Percentiles rank a stretch among this genome's conserved stretches.
phyloP scores from a whole-genome alignment of 1,140 invertebrate species.

The Aphis gossypii region DNA sequence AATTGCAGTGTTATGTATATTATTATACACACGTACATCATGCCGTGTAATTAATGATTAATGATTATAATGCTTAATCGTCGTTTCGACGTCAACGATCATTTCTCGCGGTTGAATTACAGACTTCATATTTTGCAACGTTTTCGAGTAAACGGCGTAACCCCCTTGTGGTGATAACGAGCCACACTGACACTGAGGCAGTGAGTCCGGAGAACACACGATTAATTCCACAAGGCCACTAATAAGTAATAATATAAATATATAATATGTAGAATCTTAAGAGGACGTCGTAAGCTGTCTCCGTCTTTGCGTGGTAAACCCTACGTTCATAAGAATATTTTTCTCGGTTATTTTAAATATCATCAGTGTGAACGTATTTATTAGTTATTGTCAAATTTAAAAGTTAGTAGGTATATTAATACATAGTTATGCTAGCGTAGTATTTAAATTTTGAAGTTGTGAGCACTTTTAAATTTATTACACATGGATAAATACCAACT shows the following conservation, averaged over 20 bases:
- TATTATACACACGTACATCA: neutral
- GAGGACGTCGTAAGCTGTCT: neutral
- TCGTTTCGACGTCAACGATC: neutral
- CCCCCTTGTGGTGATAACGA: neutral
- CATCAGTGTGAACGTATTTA: too few relatives aligned
- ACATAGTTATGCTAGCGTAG: too few relatives aligned
- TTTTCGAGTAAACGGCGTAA: neutral
- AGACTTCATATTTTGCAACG: neutral
- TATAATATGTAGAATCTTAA: neutral
- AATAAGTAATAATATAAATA: neutral
- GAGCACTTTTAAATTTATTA: too few relatives aligned
- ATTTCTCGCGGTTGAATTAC: neutral
- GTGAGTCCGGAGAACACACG: neutral
- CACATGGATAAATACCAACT: too few relatives aligned
- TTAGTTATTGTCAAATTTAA: too few relatives aligned
- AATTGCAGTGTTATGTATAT: neutral
- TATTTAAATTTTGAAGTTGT: too few relatives aligned
- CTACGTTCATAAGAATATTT: neutral
- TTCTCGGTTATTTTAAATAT: neutral
- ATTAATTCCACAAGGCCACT: neutral
- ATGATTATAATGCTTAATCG: neutral
- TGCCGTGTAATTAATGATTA: neutral
- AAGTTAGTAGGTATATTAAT: too few relatives aligned
- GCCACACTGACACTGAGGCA: neutral
- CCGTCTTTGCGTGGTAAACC: neutral